Evolutionary conservation across 2,888 invertebrate species (phyloP), one percentile per base, ranked within the genome.

Genomic region (Melanargia galathea): DNA sequence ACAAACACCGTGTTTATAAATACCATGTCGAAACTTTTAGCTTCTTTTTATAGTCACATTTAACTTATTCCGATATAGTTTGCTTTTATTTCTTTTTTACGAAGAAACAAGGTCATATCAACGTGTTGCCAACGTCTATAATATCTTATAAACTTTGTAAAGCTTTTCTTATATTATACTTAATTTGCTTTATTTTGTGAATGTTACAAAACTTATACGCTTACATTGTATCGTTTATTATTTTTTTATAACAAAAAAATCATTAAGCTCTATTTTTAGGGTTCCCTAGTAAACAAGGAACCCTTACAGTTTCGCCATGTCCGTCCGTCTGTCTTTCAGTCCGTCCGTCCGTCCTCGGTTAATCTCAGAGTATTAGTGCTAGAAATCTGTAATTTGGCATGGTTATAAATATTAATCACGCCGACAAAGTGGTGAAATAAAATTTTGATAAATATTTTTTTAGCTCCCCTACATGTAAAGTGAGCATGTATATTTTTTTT

Each of bases 111-210:
- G 24, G 24, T 49, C 10, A 49, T 10, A 22, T 24, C 18, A 16
- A 43, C 40, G n/a, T 13, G 13, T 46, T 46, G 22, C n/a, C n/a
- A n/a, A n/a, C 13, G 49, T 30, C 30, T 30, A 26, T 30, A 49
- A 30, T 13, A 18, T 4, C 18, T 7, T 26, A n/a, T 24, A 30
- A 49, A 49, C 30, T 10, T 16, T 30, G 30, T 49, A 16, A n/a
- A n/a, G n/a, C n/a, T n/a, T 30, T 16, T 26, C 16, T 49, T 48
- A 4, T 8, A 7, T 30, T 30, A 30, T 30, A 30, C n/a, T 2
- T n/a, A 49, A 26, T 10, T 49, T 49, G 49, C 26, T 49, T 49
- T 49, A 30, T 22, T 46, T 46, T 16, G 49, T 30, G 49, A 49
- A 49, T 18, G 18, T 49, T 30, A 30, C 16, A 18, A 49, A 16